A percentile compares a stretch with the other conserved stretches of the same genome.
Evolutionary conservation across 2,888 invertebrate genomes (phyloP).

Genomic region (Stegophylla sp.): DNA sequence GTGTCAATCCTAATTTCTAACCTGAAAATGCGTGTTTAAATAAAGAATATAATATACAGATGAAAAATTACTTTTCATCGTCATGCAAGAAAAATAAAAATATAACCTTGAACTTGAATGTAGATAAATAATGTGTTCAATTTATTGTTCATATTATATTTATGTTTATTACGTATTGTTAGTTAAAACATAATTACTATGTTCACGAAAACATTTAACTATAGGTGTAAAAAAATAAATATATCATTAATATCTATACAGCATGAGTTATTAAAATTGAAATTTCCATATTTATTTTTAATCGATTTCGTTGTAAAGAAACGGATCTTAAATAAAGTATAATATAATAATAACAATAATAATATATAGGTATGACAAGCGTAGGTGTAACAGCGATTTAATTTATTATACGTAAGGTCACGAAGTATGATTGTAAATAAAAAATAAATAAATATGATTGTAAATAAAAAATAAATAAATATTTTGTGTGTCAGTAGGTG

Average conservation of each 20-base stretch:
- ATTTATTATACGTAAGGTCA: constrained; percentile 14
- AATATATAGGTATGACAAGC: background rate
- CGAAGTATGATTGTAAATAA: no score
- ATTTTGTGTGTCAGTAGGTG: no score
- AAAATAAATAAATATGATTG: no score
- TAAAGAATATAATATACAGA: background rate
- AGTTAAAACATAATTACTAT: background rate
- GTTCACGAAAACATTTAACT: background rate
- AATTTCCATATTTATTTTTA: background rate
- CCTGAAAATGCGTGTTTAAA: background rate
- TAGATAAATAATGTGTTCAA: background rate
- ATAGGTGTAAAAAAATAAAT: background rate
- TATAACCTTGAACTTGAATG: background rate
- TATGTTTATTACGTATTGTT: background rate
- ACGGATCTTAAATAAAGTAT: background rate
- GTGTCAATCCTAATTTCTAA: background rate
- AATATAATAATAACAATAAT: no score
- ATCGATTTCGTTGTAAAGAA: background rate
- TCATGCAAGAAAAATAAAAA: background rate
- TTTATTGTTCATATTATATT: background rate
- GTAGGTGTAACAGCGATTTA: constrained; percentile 1
- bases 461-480: no score
- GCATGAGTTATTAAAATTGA: background rate
- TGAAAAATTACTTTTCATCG: background rate
- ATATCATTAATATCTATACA: background rate